Conservation (phyloP, 37 sponge, comb jelly and placozoan species). For the Amphimedon queenslandica region DNA sequence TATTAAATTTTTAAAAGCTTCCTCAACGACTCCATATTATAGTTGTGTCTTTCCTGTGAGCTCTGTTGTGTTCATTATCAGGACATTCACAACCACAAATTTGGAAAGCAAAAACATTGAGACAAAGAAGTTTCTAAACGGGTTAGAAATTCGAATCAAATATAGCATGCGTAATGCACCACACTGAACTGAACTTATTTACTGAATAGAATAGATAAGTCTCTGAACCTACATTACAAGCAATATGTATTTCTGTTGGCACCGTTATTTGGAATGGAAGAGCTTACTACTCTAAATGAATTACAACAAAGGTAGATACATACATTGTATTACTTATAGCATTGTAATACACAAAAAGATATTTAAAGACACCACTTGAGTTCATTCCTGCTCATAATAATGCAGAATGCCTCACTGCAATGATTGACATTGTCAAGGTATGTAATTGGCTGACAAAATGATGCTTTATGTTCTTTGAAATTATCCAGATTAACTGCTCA, state of each 20-base stretch:
- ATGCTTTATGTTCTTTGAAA: neutral
- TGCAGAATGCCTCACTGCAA: neutral
- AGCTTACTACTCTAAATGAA: neutral
- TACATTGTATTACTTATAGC: neutral
- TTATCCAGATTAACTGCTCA: neutral
- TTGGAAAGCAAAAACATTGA: too few species aligned
- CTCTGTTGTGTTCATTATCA: neutral
- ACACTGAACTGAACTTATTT: too few species aligned
- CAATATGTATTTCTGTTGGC: slow-evolving; percentile 5
- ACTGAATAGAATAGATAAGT: neutral
- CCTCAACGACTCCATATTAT: neutral
- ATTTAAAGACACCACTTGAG: neutral
- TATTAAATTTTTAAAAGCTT: neutral
- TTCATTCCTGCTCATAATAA: slow-evolving; percentile 1
- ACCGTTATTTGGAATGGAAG: neutral
- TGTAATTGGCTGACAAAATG: neutral
- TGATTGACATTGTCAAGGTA: slow-evolving; percentile 1
- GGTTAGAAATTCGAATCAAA: too few species aligned
- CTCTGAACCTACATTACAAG: neutral
- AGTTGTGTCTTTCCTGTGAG: neutral
- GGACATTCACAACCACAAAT: neutral
- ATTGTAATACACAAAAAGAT: neutral
- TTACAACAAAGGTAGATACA: neutral
- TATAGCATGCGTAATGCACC: too few species aligned
- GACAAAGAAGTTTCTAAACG: too few species aligned